Evolutionary conservation across 2,888 invertebrate genomes (phyloP).

Genomic region (Ctenicera cuprea): DNA sequence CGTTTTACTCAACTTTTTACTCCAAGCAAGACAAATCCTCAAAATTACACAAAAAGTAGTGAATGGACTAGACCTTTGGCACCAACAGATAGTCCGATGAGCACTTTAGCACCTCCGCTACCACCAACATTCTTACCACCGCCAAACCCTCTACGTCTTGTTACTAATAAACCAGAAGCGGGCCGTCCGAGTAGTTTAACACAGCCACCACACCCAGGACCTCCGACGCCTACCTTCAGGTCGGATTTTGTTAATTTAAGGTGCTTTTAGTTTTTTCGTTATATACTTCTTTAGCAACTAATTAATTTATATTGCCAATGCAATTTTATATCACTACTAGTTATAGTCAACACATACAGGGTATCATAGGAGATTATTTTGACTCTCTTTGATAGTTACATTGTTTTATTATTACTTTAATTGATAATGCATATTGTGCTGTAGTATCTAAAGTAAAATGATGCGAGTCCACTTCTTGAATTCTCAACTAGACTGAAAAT

Average conservation of each 20-base stretch:
- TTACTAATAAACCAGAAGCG: slow-evolving; percentile 72
- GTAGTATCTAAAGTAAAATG: too few relatives aligned
- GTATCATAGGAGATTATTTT: too few relatives aligned
- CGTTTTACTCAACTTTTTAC: slow-evolving; percentile 70
- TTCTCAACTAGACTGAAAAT: too few relatives aligned
- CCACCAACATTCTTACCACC: slow-evolving; percentile 74
- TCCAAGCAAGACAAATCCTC: slow-evolving; percentile 66
- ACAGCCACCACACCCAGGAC: slow-evolving; percentile 76
- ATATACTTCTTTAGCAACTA: slow-evolving; percentile 55
- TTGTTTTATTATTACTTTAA: too few relatives aligned
- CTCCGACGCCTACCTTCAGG: slow-evolving; percentile 83
- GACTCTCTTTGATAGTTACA: too few relatives aligned
- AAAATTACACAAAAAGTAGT: slow-evolving; percentile 65
- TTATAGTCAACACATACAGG: too few relatives aligned
- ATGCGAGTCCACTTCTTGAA: too few relatives aligned
- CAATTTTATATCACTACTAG: too few relatives aligned
- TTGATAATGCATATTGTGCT: too few relatives aligned
- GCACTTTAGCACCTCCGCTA: slow-evolving; percentile 71
- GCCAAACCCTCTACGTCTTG: slow-evolving; percentile 78
- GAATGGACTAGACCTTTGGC: slow-evolving; percentile 71
- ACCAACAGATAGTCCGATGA: slow-evolving; percentile 71
- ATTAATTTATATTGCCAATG: background rate
- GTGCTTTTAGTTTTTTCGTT: slow-evolving; percentile 72
- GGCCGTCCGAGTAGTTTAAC: slow-evolving; percentile 71
- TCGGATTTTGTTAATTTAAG: slow-evolving; percentile 87